Conservation (phyloP, 2,888 invertebrate genomes). For the Hymenopus coronatus region DNA sequence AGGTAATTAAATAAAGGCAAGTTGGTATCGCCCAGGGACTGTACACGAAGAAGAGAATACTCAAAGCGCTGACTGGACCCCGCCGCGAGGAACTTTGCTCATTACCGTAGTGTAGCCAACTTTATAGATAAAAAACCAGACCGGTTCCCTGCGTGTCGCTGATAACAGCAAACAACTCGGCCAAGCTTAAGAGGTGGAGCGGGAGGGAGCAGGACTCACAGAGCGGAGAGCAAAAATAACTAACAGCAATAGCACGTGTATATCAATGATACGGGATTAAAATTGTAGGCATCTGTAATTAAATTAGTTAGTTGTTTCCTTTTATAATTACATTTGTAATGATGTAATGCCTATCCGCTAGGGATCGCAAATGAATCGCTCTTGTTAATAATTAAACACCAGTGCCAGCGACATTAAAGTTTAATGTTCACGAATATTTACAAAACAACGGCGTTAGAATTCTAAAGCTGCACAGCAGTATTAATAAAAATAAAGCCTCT, state of each 20-base stretch:
- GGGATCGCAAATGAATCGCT: no score
- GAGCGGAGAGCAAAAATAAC: neutral
- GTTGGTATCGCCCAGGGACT: neutral
- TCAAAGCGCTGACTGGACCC: neutral
- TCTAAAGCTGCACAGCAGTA: no score
- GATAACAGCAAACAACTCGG: neutral
- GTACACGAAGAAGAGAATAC: neutral
- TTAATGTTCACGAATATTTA: no score
- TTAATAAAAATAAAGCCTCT: no score
- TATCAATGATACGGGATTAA: no score
- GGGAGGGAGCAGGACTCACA: neutral
- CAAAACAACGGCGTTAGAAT: no score
- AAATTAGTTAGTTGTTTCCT: no score
- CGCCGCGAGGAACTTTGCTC: neutral
- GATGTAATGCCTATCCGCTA: no score
- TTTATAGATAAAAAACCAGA: neutral
- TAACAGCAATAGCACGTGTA: neutral
- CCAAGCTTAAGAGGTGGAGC: neutral
- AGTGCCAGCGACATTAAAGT: no score
- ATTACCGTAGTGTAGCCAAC: neutral
- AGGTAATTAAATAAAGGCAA: neutral
- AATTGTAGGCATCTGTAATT: no score
- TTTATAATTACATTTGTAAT: no score
- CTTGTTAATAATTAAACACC: no score
- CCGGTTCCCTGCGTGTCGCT: neutral